phyloP scores from a whole-genome alignment of 2,113 vertebrate genomes.

The Chamaea fasciata region DNA sequence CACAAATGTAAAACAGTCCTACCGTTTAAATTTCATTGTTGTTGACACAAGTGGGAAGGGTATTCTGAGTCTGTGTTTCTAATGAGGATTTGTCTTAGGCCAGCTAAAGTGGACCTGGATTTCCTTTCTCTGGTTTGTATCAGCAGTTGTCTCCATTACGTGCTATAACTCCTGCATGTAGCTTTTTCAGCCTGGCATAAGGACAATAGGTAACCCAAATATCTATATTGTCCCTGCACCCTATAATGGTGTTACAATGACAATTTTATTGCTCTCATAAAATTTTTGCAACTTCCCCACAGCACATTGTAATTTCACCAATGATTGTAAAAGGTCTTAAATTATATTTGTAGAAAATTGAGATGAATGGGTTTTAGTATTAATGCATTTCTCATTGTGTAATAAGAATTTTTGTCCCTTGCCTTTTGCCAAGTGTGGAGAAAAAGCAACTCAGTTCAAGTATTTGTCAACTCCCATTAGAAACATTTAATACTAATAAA shows the following conservation, averaged over 20 bases:
- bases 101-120: neutral
- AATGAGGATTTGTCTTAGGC: constrained; percentile 32
- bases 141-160: constrained; percentile 56
- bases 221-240: constrained; percentile 66
- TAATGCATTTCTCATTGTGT: constrained; percentile 80
- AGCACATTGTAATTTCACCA: constrained; percentile 88
- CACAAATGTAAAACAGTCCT: neutral
- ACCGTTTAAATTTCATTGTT: neutral
- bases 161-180: constrained; percentile 34
- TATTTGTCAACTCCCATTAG: constrained; percentile 98
- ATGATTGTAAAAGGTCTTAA: constrained; percentile 85
- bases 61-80: neutral
- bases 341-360: constrained; percentile 85
- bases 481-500: constrained; percentile 94
- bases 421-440: constrained; percentile 81
- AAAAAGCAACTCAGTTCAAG: constrained; percentile 86
- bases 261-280: constrained; percentile 89
- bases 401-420: constrained; percentile 78
- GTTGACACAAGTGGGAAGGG: constrained; percentile 19
- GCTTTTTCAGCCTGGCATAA: constrained; percentile 48
- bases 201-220: constrained; percentile 54
- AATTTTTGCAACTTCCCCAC: constrained; percentile 85
- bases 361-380: constrained; percentile 85
- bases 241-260: constrained; percentile 74
- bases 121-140: constrained; percentile 37